Conservation (phyloP, 2,888 invertebrate species). For the Diarsia dahlii region DNA sequence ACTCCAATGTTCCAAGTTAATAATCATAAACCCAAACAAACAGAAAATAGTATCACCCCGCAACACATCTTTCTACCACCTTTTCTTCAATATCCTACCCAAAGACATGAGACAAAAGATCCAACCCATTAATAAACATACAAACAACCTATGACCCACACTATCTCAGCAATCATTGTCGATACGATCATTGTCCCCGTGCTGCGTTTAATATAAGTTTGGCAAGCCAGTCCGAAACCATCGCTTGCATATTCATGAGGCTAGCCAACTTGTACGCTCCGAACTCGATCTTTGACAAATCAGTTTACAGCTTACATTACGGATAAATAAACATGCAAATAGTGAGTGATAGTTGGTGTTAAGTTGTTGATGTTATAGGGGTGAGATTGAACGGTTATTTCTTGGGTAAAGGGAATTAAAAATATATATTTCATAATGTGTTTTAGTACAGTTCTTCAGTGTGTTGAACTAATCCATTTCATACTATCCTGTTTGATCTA, state of each 20-base stretch:
- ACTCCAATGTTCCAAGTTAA: not conserved
- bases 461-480: not conserved
- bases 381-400: not conserved
- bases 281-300: slow-evolving; percentile 66
- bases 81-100: not conserved
- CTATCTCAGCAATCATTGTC: slow-evolving; percentile 50
- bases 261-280: slow-evolving; percentile 57
- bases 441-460: not conserved
- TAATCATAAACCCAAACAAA: too few relatives aligned
- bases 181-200: slow-evolving; percentile 60
- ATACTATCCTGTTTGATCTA: not conserved
- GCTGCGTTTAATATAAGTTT: slow-evolving; percentile 76
- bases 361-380: slow-evolving; percentile 18
- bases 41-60: not conserved
- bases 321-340: slow-evolving; percentile 64
- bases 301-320: slow-evolving; percentile 65
- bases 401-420: not conserved
- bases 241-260: slow-evolving; percentile 76
- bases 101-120: slow-evolving; percentile 31
- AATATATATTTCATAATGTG: not conserved
- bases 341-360: slow-evolving; percentile 29
- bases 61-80: not conserved
- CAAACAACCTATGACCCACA: slow-evolving; percentile 23
- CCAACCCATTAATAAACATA: slow-evolving; percentile 11
- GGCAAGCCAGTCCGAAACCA: slow-evolving; percentile 64